Percentiles rank a stretch among this genome's conserved stretches.
Evolutionary conservation across 2,113 vertebrate species (phyloP).

Genomic region (Dryoscopus gambensis): DNA sequence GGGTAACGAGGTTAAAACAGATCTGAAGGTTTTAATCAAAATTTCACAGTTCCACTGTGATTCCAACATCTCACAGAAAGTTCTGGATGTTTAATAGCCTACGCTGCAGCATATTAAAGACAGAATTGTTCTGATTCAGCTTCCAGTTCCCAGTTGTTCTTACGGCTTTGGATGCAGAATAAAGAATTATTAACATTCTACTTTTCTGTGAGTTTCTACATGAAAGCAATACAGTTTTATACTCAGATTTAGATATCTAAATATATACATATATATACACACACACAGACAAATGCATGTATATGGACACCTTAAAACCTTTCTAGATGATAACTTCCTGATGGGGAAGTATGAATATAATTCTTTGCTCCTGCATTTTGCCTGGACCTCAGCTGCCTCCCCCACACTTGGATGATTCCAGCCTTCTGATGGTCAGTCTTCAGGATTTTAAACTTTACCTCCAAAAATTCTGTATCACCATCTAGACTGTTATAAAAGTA

Average conservation of each 20-base stretch:
- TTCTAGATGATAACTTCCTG: not conserved
- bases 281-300: not conserved
- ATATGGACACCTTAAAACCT: not conserved
- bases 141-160: not conserved
- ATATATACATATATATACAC: accelerated
- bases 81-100: not conserved
- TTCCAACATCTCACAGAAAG: not conserved
- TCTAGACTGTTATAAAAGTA: not conserved
- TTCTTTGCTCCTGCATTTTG: not conserved
- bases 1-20: not conserved
- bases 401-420: not conserved
- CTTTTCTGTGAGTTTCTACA: not conserved
- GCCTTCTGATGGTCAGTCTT: not conserved
- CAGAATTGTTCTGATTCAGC: not conserved
- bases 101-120: not conserved
- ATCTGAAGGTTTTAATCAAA: not conserved
- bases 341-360: not conserved
- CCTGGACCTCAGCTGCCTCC: not conserved
- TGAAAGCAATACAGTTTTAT: not conserved
- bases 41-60: not conserved
- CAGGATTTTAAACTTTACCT: not conserved
- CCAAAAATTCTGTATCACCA: not conserved
- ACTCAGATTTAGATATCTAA: not conserved
- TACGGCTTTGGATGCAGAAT: not conserved
- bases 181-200: not conserved